These are phyloP conservation scores for Peromyscus californicus DNA, from an alignment of 2,113 vertebrate genomes.

Conservation along the genomic window DNA sequence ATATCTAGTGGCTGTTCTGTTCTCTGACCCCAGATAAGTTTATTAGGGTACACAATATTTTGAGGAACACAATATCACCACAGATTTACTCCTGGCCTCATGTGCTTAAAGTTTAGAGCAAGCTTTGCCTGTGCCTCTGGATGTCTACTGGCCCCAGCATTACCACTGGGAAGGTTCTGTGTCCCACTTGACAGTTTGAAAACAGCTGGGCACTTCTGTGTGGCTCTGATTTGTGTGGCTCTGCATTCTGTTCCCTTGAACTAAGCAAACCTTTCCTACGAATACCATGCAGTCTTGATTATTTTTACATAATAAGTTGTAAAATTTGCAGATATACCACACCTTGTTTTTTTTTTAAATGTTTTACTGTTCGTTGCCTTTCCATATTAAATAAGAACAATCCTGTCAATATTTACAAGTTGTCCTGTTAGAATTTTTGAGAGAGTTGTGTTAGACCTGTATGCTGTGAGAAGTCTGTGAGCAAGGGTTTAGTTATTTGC, in stretches of 20 bases:
- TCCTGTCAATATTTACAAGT: background rate
- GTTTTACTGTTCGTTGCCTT: background rate
- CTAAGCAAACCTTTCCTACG: background rate
- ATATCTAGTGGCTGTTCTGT: no score
- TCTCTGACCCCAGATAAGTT: no score
- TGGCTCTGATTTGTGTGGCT: background rate
- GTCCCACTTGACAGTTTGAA: background rate
- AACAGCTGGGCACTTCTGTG: background rate
- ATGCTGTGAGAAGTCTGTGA: background rate
- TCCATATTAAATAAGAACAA: conserved; percentile 12
- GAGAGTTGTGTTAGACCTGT: background rate
- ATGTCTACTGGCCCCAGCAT: background rate
- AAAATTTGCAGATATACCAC: background rate
- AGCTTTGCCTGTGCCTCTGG: background rate
- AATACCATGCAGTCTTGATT: background rate
- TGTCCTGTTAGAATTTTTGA: background rate
- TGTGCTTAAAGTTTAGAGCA: background rate
- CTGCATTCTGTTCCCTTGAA: background rate
- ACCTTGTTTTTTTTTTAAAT: background rate
- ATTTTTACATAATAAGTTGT: background rate
- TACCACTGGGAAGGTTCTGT: background rate
- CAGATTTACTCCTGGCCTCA: background rate
- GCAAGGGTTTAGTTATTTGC: background rate
- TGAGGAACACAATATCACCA: no score
- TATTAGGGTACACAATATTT: no score